phyloP scores from a whole-genome alignment of 2,797 vertebrate species.

The Premnoplex brunnescens region DNA sequence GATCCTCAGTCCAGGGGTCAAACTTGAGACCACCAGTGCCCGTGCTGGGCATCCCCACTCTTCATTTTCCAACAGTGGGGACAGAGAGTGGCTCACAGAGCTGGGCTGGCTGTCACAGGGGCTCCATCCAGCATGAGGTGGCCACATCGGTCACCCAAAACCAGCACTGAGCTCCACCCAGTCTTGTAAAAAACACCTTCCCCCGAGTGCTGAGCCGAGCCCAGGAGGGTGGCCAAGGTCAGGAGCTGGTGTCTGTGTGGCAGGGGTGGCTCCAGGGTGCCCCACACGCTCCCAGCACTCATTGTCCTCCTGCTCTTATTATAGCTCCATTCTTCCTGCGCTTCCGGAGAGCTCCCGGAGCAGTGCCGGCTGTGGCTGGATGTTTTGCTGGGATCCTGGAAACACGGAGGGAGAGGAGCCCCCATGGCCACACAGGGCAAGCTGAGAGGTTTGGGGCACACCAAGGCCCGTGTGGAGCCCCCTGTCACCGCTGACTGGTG shows the following conservation, averaged over 20 bases:
- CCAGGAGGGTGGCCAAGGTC: background rate
- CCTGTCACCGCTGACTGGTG: too few species aligned
- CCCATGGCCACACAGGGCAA: rapidly evolving
- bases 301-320: background rate
- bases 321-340: background rate
- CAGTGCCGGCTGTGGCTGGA: background rate
- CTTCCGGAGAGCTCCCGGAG: background rate
- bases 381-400: background rate
- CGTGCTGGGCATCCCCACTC: background rate
- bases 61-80: background rate
- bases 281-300: background rate
- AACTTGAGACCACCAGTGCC: background rate
- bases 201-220: rapidly evolving
- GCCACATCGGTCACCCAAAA: background rate
- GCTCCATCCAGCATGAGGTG: background rate
- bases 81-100: background rate
- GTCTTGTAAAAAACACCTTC: background rate
- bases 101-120: background rate
- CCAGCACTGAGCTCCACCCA: background rate
- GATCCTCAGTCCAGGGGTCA: background rate
- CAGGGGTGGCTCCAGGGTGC: background rate
- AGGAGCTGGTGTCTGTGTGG: background rate
- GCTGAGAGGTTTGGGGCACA: rapidly evolving
- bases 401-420: background rate
- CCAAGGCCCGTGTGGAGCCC: background rate